Evolutionary conservation across 2,888 invertebrate species (phyloP).

Genomic region (Caenorhabditis sulstoni): DNA sequence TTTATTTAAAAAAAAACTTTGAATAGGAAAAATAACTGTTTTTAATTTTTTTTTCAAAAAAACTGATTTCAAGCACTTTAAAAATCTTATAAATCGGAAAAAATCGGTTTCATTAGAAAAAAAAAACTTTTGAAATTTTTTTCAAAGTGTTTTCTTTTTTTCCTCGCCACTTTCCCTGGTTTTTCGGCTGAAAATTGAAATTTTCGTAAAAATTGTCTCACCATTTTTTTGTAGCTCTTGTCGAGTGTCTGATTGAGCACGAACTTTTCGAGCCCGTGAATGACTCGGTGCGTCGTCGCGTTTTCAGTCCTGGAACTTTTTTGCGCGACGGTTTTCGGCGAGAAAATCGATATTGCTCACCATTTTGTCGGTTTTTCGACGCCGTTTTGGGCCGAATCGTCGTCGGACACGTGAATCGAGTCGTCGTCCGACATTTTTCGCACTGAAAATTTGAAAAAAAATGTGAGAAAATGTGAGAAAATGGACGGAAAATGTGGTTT

Average conservation of each 20-base stretch:
- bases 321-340: neutral
- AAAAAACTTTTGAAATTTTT: too few relatives aligned
- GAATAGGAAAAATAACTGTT: too few relatives aligned
- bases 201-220: too few relatives aligned
- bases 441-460: too few relatives aligned
- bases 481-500: neutral
- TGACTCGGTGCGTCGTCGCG: conserved; percentile 37
- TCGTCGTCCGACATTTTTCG: too few relatives aligned
- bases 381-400: neutral
- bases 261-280: conserved; percentile 34
- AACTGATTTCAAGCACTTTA: too few relatives aligned
- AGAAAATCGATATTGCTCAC: neutral
- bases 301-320: conserved; percentile 46
- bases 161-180: neutral
- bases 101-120: too few relatives aligned
- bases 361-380: conserved; percentile 21
- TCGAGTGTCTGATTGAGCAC: conserved; percentile 31
- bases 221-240: conserved; percentile 48
- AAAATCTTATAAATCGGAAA: too few relatives aligned
- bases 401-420: conserved; percentile 3
- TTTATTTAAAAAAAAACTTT: too few relatives aligned
- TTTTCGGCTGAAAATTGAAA: too few relatives aligned
- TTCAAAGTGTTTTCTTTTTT: neutral
- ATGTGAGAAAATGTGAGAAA: neutral
- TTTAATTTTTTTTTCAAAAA: conserved; percentile 14